Percentiles rank a stretch among this genome's conserved stretches.
Evolutionary conservation across 2,888 invertebrate genomes (phyloP).

Genomic region (Pimpla rufipes): DNA sequence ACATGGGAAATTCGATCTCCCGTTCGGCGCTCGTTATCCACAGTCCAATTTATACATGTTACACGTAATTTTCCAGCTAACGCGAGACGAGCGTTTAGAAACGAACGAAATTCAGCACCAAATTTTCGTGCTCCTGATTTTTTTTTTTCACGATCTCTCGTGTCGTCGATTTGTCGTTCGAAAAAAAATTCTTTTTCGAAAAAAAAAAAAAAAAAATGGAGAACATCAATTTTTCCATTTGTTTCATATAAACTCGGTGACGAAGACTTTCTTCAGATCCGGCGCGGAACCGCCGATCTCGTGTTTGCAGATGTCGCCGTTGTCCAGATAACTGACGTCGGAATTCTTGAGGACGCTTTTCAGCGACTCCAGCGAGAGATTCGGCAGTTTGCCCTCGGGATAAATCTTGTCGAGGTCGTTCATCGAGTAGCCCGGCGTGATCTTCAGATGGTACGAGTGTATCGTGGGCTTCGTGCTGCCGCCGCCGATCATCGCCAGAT

Average conservation of each 20-base stretch:
- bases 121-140: neutral
- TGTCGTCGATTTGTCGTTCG: too few species aligned
- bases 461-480: slow-evolving; percentile 78
- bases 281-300: slow-evolving; percentile 86
- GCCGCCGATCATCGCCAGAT: slow-evolving; percentile 14
- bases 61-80: slow-evolving; percentile 7
- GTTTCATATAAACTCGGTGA: slow-evolving; percentile 85
- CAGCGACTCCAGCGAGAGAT: slow-evolving; percentile 83
- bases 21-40: slow-evolving; percentile 15
- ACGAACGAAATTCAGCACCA: neutral
- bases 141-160: too few species aligned
- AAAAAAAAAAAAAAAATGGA: neutral
- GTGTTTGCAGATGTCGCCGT: slow-evolving; percentile 84
- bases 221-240: neutral
- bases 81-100: neutral
- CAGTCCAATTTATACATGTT: slow-evolving; percentile 37
- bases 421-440: slow-evolving; percentile 83
- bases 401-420: slow-evolving; percentile 83
- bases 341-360: slow-evolving; percentile 82
- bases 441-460: slow-evolving; percentile 81
- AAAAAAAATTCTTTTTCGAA: neutral
- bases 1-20: slow-evolving; percentile 28
- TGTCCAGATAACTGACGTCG: slow-evolving; percentile 83
- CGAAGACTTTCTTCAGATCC: slow-evolving; percentile 87
- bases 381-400: slow-evolving; percentile 72